Percentiles rank a stretch among this genome's conserved stretches.
phyloP scores from a whole-genome alignment of 2,797 vertebrate species.

The Rhinella marina region DNA sequence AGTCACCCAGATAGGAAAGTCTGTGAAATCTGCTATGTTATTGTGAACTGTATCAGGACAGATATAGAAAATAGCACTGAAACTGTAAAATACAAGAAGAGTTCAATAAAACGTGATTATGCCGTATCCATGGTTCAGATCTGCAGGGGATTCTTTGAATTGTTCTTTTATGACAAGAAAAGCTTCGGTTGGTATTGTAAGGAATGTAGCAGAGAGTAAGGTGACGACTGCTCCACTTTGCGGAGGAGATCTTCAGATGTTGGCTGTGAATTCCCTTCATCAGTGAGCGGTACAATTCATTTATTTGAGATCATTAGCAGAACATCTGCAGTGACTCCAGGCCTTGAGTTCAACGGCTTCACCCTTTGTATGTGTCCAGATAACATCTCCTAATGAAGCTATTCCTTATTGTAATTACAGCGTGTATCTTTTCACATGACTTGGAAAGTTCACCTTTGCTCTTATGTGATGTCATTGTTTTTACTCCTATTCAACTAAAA shows the following conservation, averaged over 20 bases:
- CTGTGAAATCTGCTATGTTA: not conserved
- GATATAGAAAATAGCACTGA: not conserved
- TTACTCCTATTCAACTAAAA: not conserved
- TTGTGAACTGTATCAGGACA: not conserved
- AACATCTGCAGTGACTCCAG: not conserved
- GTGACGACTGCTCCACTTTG: not conserved
- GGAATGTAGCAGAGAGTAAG: not conserved
- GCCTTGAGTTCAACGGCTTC: not conserved
- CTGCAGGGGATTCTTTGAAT: not conserved
- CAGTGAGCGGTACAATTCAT: not conserved
- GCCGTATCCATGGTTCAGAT: not conserved
- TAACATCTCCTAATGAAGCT: slow-evolving; percentile 19
- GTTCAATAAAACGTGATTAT: not conserved
- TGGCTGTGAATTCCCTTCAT: not conserved
- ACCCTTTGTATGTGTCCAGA: not conserved
- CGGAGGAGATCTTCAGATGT: not conserved
- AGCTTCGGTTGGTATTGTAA: not conserved
- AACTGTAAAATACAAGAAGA: not conserved
- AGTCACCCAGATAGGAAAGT: not conserved
- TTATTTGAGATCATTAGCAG: slow-evolving; percentile 22
- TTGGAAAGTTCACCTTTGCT: not conserved
- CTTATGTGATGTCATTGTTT: not conserved
- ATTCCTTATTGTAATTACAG: slow-evolving; percentile 17
- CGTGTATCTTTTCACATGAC: not conserved
- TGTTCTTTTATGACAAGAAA: not conserved